Evolutionary conservation across 2,888 invertebrate species (phyloP).

Genomic region (Thereva unica): DNA sequence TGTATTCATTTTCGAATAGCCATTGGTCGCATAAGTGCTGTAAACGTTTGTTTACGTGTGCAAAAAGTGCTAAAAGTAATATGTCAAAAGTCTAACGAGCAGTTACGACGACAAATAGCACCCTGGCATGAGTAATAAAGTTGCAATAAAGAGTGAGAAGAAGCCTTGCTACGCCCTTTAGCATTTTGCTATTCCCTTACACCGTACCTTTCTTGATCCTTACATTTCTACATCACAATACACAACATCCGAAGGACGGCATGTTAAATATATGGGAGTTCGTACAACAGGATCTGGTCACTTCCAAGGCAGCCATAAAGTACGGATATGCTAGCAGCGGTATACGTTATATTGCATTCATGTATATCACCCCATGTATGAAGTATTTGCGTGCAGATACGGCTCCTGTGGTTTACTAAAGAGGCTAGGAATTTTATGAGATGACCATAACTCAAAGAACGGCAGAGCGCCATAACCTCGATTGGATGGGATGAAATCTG

Average conservation of each 20-base stretch:
- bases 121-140: conserved; percentile 6
- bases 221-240: not conserved
- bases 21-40: conserved; percentile 4
- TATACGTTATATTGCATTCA: conserved; percentile 8
- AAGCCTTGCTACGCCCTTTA: not conserved
- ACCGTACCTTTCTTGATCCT: not conserved
- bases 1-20: not conserved
- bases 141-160: not conserved
- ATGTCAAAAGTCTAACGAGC: conserved; percentile 32
- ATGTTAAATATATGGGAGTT: conserved; percentile 15
- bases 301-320: conserved; percentile 6
- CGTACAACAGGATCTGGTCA: conserved; percentile 2
- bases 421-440: conserved; percentile 23
- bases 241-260: not conserved
- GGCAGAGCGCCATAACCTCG: conserved; percentile 15
- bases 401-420: not conserved
- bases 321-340: conserved; percentile 7
- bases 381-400: conserved; percentile 22
- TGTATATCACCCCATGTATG: conserved; percentile 13
- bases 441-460: conserved; percentile 20
- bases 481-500: conserved; percentile 25
- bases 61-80: conserved; percentile 28
- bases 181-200: not conserved
- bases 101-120: conserved; percentile 18
- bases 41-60: conserved; percentile 19